A percentile compares a stretch with the other conserved stretches of the same genome.
Conservation (phyloP, 2,888 invertebrate species). For the Steinernema scapterisci region DNA sequence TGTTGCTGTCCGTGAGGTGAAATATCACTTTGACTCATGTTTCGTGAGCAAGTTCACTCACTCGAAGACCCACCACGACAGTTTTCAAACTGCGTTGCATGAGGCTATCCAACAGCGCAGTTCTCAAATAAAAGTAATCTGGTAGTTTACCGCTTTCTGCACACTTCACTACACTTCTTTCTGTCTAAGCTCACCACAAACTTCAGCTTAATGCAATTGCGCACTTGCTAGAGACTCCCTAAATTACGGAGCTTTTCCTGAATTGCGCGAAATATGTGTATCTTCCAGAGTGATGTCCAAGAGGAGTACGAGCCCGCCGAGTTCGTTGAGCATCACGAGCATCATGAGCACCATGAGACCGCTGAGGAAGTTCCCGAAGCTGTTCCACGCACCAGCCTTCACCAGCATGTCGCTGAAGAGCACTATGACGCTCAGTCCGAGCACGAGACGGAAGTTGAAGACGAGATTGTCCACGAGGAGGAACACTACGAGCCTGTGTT, state of each 20-base stretch:
- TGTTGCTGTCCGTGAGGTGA: conserved; percentile 1
- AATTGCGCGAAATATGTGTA: neutral
- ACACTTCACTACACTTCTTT: neutral
- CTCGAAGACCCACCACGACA: conserved; percentile 26
- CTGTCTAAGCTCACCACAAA: neutral
- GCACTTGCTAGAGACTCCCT: neutral
- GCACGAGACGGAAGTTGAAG: neutral
- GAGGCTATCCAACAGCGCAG: conserved; percentile 4
- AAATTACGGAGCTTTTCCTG: neutral
- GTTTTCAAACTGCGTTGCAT: conserved; percentile 19
- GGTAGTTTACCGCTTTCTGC: conserved; percentile 5
- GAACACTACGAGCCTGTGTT: neutral
- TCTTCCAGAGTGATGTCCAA: neutral
- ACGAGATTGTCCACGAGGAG: too few species aligned
- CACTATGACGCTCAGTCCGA: neutral
- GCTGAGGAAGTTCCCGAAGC: neutral
- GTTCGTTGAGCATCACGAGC: neutral
- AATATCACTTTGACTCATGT: conserved; percentile 25
- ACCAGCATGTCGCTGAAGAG: neutral
- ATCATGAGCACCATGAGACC: neutral
- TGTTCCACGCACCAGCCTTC: neutral
- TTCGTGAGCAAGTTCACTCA: conserved; percentile 26
- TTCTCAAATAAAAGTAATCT: neutral
- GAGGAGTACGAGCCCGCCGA: neutral
- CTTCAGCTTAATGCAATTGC: neutral